Evolutionary conservation across 2,797 vertebrate genomes (phyloP), one percentile per base, ranked within the genome.

Genomic region (Enteromius mattozi): DNA sequence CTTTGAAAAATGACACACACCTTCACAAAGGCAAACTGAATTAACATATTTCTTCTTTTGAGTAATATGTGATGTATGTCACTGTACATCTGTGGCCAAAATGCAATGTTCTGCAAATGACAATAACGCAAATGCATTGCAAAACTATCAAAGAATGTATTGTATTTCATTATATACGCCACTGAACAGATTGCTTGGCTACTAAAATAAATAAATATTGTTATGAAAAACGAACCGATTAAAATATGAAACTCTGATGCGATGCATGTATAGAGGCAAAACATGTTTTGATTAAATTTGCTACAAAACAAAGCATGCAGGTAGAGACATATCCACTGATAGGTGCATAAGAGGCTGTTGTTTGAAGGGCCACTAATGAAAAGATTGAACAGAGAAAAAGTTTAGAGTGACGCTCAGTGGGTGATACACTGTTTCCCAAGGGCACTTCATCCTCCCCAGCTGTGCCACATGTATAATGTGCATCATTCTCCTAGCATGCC

Each of bases 401-500:
- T 54, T 66, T 72, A 45, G n/a, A 65, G 56, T 82, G 45, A 80
- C 3, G 37, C 54, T 85, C 66, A 75, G 63, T 80, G 51, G 49
- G 47, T 24, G 77, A 76, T 56, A 54, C 47, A 56, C 21, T 37
- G 49, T 69, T 76, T 85, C 59, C 80, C 59, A 91, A 93, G 90
- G 89, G 92, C 90, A 88, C 91, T 88, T 91, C 88, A 91, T 91
- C 91, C 88, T 42, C 86, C 51, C 80, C 87, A 78, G 91, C 91
- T 91, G 91, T 92, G 88, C 91, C 90, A 94, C 92, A 91, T 86
- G 87, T 93, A 90, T 87, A 88, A 91, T 87, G 89, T 89, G 89
- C 89, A 93, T 82, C 90, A 91, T 92, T 93, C 92, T 94, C 91
- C 92, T 94, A 93, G 93, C 85, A 90, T 92, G 93, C 93, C 94